Percentiles rank a stretch among this genome's conserved stretches.
Conservation (phyloP, 2,113 vertebrate species). For the Oryzias woworae region DNA sequence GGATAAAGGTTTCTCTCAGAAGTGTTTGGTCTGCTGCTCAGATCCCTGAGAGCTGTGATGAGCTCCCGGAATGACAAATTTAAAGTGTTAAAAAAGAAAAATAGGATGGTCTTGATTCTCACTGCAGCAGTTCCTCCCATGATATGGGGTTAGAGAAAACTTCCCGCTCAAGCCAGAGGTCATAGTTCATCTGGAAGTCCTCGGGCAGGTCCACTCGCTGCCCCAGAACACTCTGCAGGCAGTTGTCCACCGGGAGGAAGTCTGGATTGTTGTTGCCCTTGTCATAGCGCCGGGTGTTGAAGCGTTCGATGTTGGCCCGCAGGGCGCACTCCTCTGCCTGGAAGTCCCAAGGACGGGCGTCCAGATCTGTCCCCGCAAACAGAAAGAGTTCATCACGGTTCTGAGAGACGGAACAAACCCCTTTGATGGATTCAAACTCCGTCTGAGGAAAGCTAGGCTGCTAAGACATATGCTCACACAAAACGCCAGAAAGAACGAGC, state of each 20-base stretch:
- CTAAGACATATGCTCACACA: too few relatives aligned
- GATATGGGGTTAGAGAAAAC: slow-evolving; percentile 98
- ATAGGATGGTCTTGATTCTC: slow-evolving; percentile 39
- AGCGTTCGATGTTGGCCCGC: slow-evolving; percentile 94
- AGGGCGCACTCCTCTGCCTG: slow-evolving; percentile 97
- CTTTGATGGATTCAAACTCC: too few relatives aligned
- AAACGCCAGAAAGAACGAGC: too few relatives aligned
- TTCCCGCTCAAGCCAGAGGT: slow-evolving; percentile 97
- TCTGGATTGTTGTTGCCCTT: slow-evolving; percentile 89
- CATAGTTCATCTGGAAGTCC: slow-evolving; percentile 98
- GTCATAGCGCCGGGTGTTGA: slow-evolving; percentile 94
- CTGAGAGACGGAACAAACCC: too few relatives aligned
- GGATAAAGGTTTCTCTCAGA: slow-evolving; percentile 33
- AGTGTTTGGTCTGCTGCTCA: slow-evolving; percentile 17
- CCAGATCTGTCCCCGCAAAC: slow-evolving; percentile 82
- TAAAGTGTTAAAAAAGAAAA: slow-evolving; percentile 1
- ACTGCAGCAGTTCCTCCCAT: slow-evolving; percentile 97
- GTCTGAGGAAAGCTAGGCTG: too few relatives aligned
- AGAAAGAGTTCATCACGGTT: background rate
- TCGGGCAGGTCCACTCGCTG: slow-evolving; percentile 92
- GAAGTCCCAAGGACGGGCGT: slow-evolving; percentile 97
- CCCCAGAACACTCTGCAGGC: slow-evolving; percentile 96
- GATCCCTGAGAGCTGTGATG: slow-evolving; percentile 9
- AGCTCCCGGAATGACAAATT: slow-evolving; percentile 17
- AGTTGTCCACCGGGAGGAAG: slow-evolving; percentile 96